phyloP scores from a whole-genome alignment of 2,888 invertebrate species.

The Tiliacea aurago region DNA sequence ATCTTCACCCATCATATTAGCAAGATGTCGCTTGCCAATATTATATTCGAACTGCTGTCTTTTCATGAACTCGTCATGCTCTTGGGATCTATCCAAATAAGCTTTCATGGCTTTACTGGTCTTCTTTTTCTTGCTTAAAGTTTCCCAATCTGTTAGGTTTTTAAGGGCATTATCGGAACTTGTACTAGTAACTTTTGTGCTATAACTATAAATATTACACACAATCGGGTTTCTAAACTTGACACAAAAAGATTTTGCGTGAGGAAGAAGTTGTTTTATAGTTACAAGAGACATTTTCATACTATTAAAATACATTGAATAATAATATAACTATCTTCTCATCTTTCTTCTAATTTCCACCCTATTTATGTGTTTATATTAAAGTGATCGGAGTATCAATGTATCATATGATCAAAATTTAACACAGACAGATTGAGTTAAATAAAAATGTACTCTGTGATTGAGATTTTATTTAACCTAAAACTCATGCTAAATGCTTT shows the following conservation, averaged over 20 bases:
- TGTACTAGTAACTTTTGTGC: conserved; percentile 67
- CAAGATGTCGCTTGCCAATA: conserved; percentile 98
- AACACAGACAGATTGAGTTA: no score
- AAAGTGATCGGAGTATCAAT: neutral
- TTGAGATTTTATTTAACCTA: neutral
- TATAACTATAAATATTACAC: conserved; percentile 72
- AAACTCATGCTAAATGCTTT: no score
- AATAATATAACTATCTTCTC: conserved; percentile 16
- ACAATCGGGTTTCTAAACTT: conserved; percentile 67
- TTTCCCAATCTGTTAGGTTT: conserved; percentile 85
- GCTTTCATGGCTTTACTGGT: conserved; percentile 97
- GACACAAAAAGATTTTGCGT: conserved; percentile 67
- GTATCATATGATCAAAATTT: neutral
- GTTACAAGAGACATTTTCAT: conserved; percentile 75
- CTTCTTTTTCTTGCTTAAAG: conserved; percentile 89
- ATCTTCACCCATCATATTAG: conserved; percentile 99
- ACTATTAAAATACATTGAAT: conserved; percentile 2
- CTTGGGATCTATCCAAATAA: conserved; percentile 95
- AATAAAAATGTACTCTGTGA: no score
- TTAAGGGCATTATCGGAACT: conserved; percentile 71
- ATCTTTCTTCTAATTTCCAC: conserved; percentile 16
- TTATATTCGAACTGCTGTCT: conserved; percentile 95
- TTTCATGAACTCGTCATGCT: conserved; percentile 96
- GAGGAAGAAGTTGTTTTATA: conserved; percentile 74
- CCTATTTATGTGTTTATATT: neutral